Evolutionary conservation across 2,113 vertebrate species (phyloP).

Genomic region (Saimiri boliviensis): DNA sequence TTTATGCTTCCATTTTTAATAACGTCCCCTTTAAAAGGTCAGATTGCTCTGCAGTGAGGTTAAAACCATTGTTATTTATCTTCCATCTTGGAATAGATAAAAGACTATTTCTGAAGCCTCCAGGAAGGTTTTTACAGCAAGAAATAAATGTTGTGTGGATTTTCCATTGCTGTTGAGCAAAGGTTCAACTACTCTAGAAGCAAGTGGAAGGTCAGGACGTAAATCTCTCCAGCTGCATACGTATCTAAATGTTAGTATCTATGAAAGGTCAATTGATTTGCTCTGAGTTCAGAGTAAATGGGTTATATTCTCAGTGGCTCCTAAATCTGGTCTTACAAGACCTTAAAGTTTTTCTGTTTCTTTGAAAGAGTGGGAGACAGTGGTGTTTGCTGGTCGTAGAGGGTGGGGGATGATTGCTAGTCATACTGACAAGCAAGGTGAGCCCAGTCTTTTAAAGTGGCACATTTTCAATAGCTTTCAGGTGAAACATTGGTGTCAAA

Average conservation of each 20-base stretch:
- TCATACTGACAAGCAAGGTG: not conserved
- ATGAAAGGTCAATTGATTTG: not conserved
- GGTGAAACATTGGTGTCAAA: not conserved
- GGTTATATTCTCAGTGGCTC: not conserved
- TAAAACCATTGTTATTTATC: not conserved
- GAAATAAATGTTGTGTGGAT: not conserved
- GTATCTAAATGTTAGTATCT: not conserved
- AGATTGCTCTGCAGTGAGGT: not conserved
- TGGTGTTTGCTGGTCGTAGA: not conserved
- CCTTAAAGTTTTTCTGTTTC: not conserved
- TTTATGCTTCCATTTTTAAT: not conserved
- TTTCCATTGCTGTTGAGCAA: constrained; percentile 2
- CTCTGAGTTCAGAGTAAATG: constrained; percentile 8
- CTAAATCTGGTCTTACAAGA: not conserved
- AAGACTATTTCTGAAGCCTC: not conserved
- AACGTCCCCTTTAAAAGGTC: not conserved
- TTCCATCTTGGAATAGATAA: not conserved
- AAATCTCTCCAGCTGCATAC: not conserved
- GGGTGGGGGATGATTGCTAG: not conserved
- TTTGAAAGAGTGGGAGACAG: not conserved
- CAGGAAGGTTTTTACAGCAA: constrained; percentile 9
- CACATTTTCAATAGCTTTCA: not conserved
- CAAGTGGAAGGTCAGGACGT: not conserved
- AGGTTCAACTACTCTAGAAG: not conserved
- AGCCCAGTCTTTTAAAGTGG: not conserved